Evolutionary conservation across 2,113 vertebrate species (phyloP).

Genomic region (Aleadryas rufinucha): DNA sequence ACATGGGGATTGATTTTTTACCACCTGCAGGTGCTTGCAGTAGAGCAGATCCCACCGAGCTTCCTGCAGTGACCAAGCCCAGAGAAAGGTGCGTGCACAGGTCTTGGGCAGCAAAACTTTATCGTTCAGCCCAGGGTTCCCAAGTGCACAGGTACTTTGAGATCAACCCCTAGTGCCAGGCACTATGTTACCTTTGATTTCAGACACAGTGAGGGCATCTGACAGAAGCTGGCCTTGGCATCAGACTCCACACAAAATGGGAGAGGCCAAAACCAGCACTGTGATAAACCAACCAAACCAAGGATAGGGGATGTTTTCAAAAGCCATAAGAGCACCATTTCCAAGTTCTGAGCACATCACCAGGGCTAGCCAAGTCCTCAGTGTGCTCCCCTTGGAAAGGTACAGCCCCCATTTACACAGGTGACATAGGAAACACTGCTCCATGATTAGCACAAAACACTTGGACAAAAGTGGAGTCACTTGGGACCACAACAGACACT

Average conservation of each 20-base stretch:
- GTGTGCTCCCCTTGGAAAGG: neutral
- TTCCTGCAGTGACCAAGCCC: neutral
- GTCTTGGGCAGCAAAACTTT: neutral
- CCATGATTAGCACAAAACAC: neutral
- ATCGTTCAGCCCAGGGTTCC: neutral
- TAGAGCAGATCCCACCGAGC: neutral
- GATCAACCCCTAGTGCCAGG: too few relatives aligned
- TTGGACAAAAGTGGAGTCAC: neutral
- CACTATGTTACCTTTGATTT: rapidly evolving
- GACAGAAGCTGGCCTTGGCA: neutral
- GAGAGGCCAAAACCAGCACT: neutral
- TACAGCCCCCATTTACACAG: neutral
- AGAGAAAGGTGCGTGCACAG: neutral
- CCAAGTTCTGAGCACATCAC: neutral
- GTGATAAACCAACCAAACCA: neutral
- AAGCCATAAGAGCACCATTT: neutral
- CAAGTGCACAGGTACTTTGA: neutral
- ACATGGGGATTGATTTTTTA: neutral
- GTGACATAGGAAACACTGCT: neutral
- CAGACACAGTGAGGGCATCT: neutral
- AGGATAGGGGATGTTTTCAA: neutral
- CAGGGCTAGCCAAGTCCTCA: neutral
- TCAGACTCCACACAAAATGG: neutral
- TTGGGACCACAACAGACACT: neutral
- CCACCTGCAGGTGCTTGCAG: neutral